Evolutionary conservation across 2,797 vertebrate species (phyloP), one percentile per base, ranked within the genome.

Genomic region (Coccyzus lansbergi): DNA sequence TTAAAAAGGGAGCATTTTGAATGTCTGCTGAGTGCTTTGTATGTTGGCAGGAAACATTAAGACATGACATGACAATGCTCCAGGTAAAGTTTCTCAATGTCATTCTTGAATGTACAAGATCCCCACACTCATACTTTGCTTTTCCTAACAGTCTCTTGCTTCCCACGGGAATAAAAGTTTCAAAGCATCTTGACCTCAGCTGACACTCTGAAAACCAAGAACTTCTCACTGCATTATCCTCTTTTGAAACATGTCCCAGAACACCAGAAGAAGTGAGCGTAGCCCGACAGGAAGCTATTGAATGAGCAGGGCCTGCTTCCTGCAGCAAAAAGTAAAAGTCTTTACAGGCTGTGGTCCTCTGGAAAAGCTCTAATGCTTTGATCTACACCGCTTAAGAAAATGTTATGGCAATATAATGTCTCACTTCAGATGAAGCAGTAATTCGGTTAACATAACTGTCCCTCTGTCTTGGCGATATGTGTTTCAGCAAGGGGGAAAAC

Each of bases 181-280:
- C 79, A 77, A 90, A 87, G 65, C 49, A 89, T 59, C 72, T 62
- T 72, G 72, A 94, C 91, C 82, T 93, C 84, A 91, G 72, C 55
- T 94, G 72, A 92, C 86, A 68, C 75, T 93, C 40, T 7, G 25
- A 92, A 92, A 90, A 68, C 68, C 42, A 88, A 91, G 88, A 95
- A 80, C 83, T 87, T 93, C 94, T 90, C 92, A 94, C 75, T 79
- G 75, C 38, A 90, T 92, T 94, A 85, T 94, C 63, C 75, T 77
- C 65, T 91, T 89, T 93, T 95, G 95, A 95, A 95, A 91, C 71
- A 87, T 0, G 0, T 91, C 93, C 92, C 94, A 95, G 92, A 96
- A 89, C 93, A 89, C 53, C 76, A 92, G 80, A 22, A 94, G 70
- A 77, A 81, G 80, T 1, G 20, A 81, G 76, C 1, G 2, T 68